Evolutionary conservation across 2,113 vertebrate genomes (phyloP), one percentile per base, ranked within the genome.

Genomic region (Leucoraja erinaceus): DNA sequence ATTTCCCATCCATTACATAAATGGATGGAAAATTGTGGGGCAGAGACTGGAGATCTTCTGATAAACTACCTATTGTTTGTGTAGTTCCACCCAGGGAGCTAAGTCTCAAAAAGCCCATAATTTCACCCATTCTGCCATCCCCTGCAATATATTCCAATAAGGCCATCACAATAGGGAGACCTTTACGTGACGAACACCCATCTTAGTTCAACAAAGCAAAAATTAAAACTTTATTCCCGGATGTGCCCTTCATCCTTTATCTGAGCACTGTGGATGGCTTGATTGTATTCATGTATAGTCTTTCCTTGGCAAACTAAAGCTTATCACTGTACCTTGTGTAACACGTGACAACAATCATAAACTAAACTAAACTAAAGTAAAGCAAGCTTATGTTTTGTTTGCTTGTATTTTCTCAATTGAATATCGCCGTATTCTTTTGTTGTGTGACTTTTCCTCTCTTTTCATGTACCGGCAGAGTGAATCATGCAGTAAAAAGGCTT

Each of bases 21-120:
- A 84, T 84, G 22, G 54, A 84, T 84, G 79, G 54, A 84, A 84
- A 84, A 84, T 59, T 84, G 25, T 84, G 54, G 54, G 47, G 79
- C 54, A 84, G 79, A 84, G 59, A 59, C 22, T 8, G 11, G 28
- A 10, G 25, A 56, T 84, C 25, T 59, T 59, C 47, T 9, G 79
- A 84, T 56, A 22, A 59, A 56, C 79, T 84, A 54, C 22, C 22
- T 8, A 28, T 10, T 83, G 47, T 83, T 84, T 84, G 22, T 56
- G n/a, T 25, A 25, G 12, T 3, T 1, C 79, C 10, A 59, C 47
- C 5, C 54, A 4, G 4, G 54, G 12, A 16, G 33, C 5, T 20
- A 81, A 18, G 33, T 38, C 79, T 10, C 75, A 59, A 25, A 84
- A 28, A 59, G 79, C 54, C 47, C 38, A 47, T 38, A 81, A 81